Percentiles rank a stretch among this genome's conserved stretches.
These are phyloP conservation scores for Corythornis vintsioides DNA, from an alignment of 2,113 vertebrate genomes.

Conservation along the genomic window DNA sequence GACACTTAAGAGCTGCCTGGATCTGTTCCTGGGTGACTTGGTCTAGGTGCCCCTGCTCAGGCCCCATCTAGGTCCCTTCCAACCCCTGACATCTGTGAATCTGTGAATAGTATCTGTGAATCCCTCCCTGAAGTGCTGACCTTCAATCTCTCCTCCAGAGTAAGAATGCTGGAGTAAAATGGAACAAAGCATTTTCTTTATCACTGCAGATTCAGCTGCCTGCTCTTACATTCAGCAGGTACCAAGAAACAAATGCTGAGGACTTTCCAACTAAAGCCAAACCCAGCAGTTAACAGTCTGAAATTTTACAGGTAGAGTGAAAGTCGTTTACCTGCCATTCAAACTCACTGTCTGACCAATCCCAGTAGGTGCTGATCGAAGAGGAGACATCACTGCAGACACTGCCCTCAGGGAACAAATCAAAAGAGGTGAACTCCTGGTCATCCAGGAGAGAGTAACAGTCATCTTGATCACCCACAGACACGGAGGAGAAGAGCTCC, in stretches of 20 bases:
- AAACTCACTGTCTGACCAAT: conserved; percentile 99
- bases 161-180: neutral
- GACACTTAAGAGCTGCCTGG: too few relatives aligned
- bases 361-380: conserved; percentile 98
- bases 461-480: conserved; percentile 96
- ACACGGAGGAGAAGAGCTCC: conserved; percentile 96
- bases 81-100: too few relatives aligned
- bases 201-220: neutral
- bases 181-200: neutral
- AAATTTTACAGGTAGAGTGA: neutral
- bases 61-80: too few relatives aligned
- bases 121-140: neutral
- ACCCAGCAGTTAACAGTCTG: neutral
- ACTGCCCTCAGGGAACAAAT: conserved; percentile 95
- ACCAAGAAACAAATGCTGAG: neutral
- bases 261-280: neutral
- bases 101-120: too few relatives aligned
- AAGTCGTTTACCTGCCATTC: conserved; percentile 93
- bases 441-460: conserved; percentile 96
- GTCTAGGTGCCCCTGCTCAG: too few relatives aligned
- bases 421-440: conserved; percentile 95
- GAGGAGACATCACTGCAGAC: conserved; percentile 99
- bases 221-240: neutral
- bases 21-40: too few relatives aligned
- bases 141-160: neutral